Conservation (phyloP, 2,113 vertebrate species). For the Leuciscus idus region DNA sequence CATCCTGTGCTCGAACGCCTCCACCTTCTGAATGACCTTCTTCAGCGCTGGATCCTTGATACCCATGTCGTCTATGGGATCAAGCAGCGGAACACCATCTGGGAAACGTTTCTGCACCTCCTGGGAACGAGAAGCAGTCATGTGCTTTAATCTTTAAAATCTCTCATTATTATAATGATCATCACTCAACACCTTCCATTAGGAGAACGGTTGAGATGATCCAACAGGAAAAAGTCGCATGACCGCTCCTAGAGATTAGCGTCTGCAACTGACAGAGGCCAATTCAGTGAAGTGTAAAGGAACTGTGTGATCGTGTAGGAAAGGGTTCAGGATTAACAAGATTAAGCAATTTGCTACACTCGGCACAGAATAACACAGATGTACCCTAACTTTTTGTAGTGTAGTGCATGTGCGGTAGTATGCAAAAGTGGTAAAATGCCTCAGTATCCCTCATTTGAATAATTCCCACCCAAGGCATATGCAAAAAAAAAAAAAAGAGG, state of each 20-base stretch:
- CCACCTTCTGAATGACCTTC: conserved; percentile 96
- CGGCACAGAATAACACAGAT: not conserved
- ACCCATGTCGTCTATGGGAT: conserved; percentile 96
- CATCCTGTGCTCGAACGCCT: conserved; percentile 97
- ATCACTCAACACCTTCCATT: not conserved
- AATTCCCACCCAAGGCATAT: no score
- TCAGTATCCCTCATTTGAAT: not conserved
- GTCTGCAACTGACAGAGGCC: not conserved
- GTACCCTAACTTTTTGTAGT: not conserved
- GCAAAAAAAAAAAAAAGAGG: no score
- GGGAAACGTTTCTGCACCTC: conserved; percentile 97
- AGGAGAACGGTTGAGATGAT: not conserved
- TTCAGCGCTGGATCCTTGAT: conserved; percentile 94
- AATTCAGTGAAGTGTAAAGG: not conserved
- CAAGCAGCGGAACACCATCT: conserved; percentile 90
- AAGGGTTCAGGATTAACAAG: not conserved
- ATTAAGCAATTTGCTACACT: not conserved
- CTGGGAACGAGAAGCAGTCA: conserved; percentile 67
- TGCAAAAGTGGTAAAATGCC: not conserved
- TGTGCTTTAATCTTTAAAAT: not conserved
- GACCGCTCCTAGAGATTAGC: no score
- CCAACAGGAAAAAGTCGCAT: not conserved
- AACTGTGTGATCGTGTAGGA: not conserved
- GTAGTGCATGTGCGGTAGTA: not conserved
- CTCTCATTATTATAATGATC: not conserved